phyloP scores from a whole-genome alignment of 2,888 invertebrate species.

The Magallana nippona region DNA sequence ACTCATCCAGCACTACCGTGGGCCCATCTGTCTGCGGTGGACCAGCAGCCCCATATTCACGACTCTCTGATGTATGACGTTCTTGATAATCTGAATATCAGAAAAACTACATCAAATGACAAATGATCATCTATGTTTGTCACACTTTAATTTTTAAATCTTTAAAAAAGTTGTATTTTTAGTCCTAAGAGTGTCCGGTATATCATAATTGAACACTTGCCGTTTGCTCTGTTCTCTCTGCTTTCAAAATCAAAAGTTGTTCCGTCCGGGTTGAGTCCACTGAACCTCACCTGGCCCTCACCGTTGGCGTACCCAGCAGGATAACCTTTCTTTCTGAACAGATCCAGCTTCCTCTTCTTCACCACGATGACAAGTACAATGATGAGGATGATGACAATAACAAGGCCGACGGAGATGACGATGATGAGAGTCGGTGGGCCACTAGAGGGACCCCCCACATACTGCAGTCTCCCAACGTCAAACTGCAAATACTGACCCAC shows the following conservation, averaged over 20 bases:
- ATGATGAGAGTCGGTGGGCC: conserved; percentile 54
- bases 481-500: conserved; percentile 64
- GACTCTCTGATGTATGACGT: conserved; percentile 51
- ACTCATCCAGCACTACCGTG: conserved; percentile 65
- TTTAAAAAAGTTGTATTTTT: no score
- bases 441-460: conserved; percentile 45
- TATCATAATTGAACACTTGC: no score
- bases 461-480: conserved; percentile 68
- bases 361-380: conserved; percentile 63
- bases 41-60: conserved; percentile 46
- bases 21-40: conserved; percentile 45
- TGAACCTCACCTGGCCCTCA: conserved; percentile 42
- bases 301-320: conserved; percentile 31
- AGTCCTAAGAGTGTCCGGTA: no score
- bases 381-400: conserved; percentile 60
- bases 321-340: conserved; percentile 39
- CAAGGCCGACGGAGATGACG: conserved; percentile 60
- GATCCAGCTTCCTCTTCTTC: conserved; percentile 65
- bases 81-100: conserved; percentile 58
- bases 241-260: conserved; percentile 52
- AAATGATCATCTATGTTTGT: neutral
- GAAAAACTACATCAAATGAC: neutral
- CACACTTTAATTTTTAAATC: no score
- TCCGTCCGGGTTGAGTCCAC: conserved; percentile 47
- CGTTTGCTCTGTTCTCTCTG: conserved; percentile 52